These are phyloP conservation scores for Physocephala rufipes DNA, from an alignment of 2,888 invertebrate species.

Conservation along the genomic window DNA sequence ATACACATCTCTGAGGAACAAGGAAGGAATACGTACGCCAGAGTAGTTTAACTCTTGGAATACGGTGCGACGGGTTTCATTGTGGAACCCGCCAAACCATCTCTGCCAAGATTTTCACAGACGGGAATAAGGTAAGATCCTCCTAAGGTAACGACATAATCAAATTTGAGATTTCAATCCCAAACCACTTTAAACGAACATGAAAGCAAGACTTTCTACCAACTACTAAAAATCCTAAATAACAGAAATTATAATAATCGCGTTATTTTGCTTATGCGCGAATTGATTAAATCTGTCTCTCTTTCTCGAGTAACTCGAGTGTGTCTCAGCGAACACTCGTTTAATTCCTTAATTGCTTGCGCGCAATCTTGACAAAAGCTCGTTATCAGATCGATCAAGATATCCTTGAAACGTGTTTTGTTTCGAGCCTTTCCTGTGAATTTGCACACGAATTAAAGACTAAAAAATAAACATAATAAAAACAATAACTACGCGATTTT, in stretches of 20 bases:
- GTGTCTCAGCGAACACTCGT: conserved; percentile 11
- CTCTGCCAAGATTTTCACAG: conserved; percentile 66
- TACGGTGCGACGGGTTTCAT: conserved; percentile 50
- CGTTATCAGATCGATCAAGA: conserved; percentile 12
- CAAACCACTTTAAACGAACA: no score
- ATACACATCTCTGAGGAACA: no score
- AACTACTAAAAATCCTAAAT: no score
- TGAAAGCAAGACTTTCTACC: no score
- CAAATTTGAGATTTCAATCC: no score
- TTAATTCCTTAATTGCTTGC: conserved; percentile 7
- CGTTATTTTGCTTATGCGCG: not conserved
- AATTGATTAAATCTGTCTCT: conserved; percentile 24
- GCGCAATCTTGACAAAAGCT: not conserved
- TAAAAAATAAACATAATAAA: not conserved
- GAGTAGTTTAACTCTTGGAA: no score
- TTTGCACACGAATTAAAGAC: conserved; percentile 54
- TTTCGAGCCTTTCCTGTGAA: conserved; percentile 65
- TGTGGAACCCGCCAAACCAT: conserved; percentile 57
- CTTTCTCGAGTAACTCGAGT: not conserved
- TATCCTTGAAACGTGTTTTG: conserved; percentile 55
- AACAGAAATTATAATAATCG: no score
- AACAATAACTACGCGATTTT: no score
- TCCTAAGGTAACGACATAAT: not conserved
- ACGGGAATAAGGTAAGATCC: conserved; percentile 66
- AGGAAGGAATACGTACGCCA: no score